These are phyloP conservation scores for Ophonus ardosiacus DNA, from an alignment of 2,888 invertebrate genomes.

Conservation along the genomic window DNA sequence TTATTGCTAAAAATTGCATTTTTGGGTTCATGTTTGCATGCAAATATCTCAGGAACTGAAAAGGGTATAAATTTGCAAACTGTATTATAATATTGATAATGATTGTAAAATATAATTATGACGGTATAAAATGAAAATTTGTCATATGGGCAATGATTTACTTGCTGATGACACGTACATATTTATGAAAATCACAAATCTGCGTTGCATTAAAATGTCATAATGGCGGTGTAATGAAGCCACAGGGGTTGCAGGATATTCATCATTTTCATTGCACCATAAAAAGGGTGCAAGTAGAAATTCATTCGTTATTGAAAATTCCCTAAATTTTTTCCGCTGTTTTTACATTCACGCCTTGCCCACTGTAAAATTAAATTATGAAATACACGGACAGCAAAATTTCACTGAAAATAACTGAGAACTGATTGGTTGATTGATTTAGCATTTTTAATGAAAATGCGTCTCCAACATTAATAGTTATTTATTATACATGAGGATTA, in stretches of 20 bases:
- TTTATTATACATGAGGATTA: too few relatives aligned
- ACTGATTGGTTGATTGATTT: too few relatives aligned
- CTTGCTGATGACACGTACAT: slow-evolving; percentile 3
- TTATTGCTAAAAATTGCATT: too few relatives aligned
- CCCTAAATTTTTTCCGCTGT: background rate
- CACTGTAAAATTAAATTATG: background rate
- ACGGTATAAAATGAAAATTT: background rate
- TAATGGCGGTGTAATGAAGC: slow-evolving; percentile 16
- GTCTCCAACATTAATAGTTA: too few relatives aligned
- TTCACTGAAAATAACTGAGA: too few relatives aligned
- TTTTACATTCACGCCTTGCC: background rate
- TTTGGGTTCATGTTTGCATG: too few relatives aligned
- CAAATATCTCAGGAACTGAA: too few relatives aligned
- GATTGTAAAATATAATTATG: too few relatives aligned
- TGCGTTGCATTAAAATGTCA: slow-evolving; percentile 25
- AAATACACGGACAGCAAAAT: too few relatives aligned
- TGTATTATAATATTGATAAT: too few relatives aligned
- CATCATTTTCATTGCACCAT: slow-evolving; percentile 26
- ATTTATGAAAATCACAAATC: slow-evolving; percentile 28
- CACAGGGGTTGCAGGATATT: background rate
- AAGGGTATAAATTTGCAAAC: too few relatives aligned
- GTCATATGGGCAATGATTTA: background rate
- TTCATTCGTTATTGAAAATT: slow-evolving; percentile 23
- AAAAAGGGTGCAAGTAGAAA: background rate
- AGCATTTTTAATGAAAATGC: too few relatives aligned